Percentiles rank a stretch among this genome's conserved stretches.
These are phyloP conservation scores for Phaenicophaeus curvirostris DNA, from an alignment of 2,797 vertebrate genomes.

Conservation along the genomic window DNA sequence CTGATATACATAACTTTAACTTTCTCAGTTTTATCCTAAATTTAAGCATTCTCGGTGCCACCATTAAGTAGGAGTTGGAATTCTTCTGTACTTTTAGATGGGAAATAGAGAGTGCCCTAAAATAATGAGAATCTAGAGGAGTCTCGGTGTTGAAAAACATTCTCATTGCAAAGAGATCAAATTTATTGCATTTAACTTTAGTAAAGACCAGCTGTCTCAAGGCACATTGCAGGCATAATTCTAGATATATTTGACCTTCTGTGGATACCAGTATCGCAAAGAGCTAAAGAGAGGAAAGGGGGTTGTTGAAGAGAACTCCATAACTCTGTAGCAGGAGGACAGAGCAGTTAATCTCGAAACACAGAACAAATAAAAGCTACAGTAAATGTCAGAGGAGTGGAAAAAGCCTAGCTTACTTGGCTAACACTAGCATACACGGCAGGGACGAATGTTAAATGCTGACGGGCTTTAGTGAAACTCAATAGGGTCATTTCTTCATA, in stretches of 20 bases:
- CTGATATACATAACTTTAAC: accelerated
- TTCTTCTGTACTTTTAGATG: not conserved
- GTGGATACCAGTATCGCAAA: not conserved
- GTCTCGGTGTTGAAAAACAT: not conserved
- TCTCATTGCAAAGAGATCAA: not conserved
- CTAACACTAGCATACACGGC: not conserved
- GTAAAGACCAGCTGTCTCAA: not conserved
- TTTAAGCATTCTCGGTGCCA: not conserved
- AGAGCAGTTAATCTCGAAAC: not conserved
- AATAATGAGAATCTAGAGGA: not conserved
- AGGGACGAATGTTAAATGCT: not conserved
- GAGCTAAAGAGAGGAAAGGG: not conserved
- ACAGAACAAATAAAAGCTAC: not conserved
- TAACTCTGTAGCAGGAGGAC: not conserved
- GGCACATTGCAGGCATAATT: not conserved
- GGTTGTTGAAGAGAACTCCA: not conserved
- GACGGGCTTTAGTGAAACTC: not conserved
- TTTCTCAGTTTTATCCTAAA: no score
- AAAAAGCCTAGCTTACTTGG: not conserved
- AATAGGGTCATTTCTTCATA: not conserved
- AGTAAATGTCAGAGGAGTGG: not conserved
- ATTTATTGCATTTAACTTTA: not conserved
- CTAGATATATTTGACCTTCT: not conserved
- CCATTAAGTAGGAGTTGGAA: not conserved
- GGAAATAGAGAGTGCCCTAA: not conserved